Percentiles rank a stretch among this genome's conserved stretches.
These are phyloP conservation scores for Xiphias gladius DNA, from an alignment of 2,113 vertebrate species.

Conservation along the genomic window DNA sequence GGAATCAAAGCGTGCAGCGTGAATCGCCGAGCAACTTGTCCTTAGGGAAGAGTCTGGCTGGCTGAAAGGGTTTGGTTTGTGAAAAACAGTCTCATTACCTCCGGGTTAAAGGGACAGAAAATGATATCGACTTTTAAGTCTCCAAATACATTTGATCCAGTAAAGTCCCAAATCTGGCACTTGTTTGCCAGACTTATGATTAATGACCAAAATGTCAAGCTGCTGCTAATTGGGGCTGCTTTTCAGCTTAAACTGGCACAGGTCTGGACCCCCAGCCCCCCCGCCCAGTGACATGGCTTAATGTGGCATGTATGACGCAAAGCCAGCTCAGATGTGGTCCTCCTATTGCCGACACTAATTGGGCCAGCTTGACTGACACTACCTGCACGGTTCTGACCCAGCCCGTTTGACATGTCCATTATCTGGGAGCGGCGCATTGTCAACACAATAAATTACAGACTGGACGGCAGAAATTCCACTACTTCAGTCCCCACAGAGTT, in stretches of 20 bases:
- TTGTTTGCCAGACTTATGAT: not conserved
- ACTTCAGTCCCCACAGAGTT: not conserved
- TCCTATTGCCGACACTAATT: not conserved
- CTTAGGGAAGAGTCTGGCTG: not conserved
- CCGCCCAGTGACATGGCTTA: not conserved
- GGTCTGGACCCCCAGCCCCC: too few species aligned
- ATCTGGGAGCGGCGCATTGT: not conserved
- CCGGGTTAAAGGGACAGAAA: slow-evolving; percentile 24
- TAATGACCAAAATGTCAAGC: not conserved
- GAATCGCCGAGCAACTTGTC: slow-evolving; percentile 26
- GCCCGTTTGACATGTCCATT: not conserved
- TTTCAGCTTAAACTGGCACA: not conserved
- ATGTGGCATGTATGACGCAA: not conserved
- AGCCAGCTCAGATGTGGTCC: not conserved
- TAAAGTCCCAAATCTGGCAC: not conserved
- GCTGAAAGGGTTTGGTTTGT: slow-evolving; percentile 9
- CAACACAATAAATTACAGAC: not conserved
- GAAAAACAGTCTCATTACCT: slow-evolving; percentile 27
- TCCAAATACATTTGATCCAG: not conserved
- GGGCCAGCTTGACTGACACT: not conserved
- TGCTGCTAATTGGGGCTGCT: not conserved
- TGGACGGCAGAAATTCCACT: not conserved
- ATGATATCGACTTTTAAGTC: slow-evolving; percentile 16
- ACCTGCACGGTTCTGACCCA: not conserved
- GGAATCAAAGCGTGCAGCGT: slow-evolving; percentile 6